Conservation (phyloP, 2,797 vertebrate species). For the Pipistrellus pipistrellus region DNA sequence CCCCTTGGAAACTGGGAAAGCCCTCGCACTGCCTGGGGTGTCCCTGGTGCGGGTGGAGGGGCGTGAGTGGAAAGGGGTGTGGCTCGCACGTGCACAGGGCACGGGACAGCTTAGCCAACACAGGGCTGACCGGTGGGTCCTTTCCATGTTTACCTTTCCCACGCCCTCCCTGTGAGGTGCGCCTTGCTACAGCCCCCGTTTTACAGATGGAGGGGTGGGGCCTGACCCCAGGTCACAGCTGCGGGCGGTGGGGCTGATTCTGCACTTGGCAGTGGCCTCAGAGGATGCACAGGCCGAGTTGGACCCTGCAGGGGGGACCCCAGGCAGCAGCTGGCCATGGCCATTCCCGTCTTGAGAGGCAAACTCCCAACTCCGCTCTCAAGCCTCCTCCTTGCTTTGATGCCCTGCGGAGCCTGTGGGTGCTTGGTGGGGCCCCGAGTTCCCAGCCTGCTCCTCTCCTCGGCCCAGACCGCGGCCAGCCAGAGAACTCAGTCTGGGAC, state of each 20-base stretch:
- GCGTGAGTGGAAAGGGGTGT: rapidly evolving
- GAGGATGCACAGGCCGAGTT: neutral
- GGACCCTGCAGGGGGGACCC: neutral
- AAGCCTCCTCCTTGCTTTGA: neutral
- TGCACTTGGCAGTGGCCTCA: neutral
- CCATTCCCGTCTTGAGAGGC: rapidly evolving
- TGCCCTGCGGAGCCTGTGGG: neutral
- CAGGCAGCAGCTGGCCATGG: rapidly evolving
- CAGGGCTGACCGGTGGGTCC: rapidly evolving
- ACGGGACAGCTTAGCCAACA: rapidly evolving
- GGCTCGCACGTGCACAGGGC: rapidly evolving
- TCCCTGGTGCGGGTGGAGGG: rapidly evolving
- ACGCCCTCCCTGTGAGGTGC: neutral
- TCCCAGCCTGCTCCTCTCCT: neutral
- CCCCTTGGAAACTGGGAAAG: neutral
- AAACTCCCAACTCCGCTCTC: rapidly evolving
- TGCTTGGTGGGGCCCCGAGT: rapidly evolving
- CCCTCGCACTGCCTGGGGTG: no score
- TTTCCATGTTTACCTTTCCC: rapidly evolving
- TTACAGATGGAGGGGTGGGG: neutral
- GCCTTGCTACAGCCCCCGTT: neutral
- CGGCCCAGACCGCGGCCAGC: neutral
- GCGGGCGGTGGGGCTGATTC: neutral
- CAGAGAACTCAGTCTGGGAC: neutral
- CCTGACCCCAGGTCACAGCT: neutral